Base-by-base conservation (phyloP, 2,888 invertebrate species). In the Drosophila prostipennis region DNA sequence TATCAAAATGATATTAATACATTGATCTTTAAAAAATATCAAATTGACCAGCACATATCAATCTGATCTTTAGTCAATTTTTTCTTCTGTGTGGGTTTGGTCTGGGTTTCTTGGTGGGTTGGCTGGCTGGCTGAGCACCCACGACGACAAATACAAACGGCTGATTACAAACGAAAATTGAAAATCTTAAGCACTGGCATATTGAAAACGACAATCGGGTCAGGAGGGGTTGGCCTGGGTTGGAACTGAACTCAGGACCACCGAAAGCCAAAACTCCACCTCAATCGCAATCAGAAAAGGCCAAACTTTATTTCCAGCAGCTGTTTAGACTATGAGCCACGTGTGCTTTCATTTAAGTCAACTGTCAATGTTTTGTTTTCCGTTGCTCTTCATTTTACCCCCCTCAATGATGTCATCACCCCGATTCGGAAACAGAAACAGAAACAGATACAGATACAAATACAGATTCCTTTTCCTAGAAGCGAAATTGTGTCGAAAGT, bases 141-240 rank as follows among this genome's bases (percentile, higher is more conserved):
- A 34, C 34, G 36, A 57, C 57, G 36, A 70, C 76, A 73, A 77
- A 60, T 40, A 51, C 68, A 63, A 72, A 61, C 55, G 74, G 72
- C 77, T 86, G 83, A 84, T 87, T 87, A 84, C 88, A 87, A 71
- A 75, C 63, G 83, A 88, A 84, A 84, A 88, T 84, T 84, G 83
- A 84, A 84, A 84, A 87, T 82, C 86, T 84, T 84, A 88, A 86
- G 86, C 72, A 65, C 68, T 73, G 60, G 72, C 70, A 78, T 87
- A 86, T 87, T 80, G 85, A 69, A 87, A 80, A 80, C 64, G 61
- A 64, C 65, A 78, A 64, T 43, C 49, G 68, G 59, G 51, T 58
- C 64, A 59, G 61, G 39, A 36, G 14, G 34, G 45, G 51, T 13
- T 11, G 10, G n/a, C 11, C 7, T 29, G 29, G 29, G 29, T 29